These are phyloP conservation scores for Agonopterix alstromeriana DNA, from an alignment of 2,888 invertebrate species.

Conservation along the genomic window DNA sequence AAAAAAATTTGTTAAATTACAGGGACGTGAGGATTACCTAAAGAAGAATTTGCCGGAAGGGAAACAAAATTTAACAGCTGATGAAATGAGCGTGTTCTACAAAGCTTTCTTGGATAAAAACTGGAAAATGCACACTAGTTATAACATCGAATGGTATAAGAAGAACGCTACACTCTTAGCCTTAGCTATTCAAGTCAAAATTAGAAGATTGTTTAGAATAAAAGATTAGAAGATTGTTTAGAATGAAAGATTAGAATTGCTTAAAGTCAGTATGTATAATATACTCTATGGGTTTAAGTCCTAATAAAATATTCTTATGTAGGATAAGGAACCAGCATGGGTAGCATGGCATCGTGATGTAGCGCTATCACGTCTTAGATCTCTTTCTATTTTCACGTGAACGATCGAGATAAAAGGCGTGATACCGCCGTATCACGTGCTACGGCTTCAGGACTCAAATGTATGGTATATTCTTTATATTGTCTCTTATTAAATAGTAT, in stretches of 20 bases:
- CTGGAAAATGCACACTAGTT: conserved; percentile 83
- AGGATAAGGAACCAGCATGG: too few species aligned
- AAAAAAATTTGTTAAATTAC: conserved; percentile 22
- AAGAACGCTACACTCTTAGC: conserved; percentile 82
- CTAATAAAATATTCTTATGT: too few species aligned
- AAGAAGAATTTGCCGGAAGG: conserved; percentile 59
- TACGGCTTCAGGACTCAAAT: too few species aligned
- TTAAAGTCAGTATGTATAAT: too few species aligned
- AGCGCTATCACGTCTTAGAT: too few species aligned
- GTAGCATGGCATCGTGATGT: too few species aligned
- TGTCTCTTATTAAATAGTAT: too few species aligned
- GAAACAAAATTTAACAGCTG: conserved; percentile 79
- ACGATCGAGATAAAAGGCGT: too few species aligned
- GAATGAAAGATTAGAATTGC: conserved; percentile 24
- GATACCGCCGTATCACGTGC: too few species aligned
- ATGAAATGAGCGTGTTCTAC: conserved; percentile 93
- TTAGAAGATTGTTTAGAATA: conserved; percentile 51
- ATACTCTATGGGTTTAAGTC: too few species aligned
- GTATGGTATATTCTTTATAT: too few species aligned
- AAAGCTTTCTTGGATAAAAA: conserved; percentile 90
- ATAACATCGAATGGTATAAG: conserved; percentile 91
- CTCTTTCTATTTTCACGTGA: too few species aligned
- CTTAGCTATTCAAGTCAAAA: conserved; percentile 78
- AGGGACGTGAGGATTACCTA: conserved; percentile 78
- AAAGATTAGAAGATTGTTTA: conserved; percentile 9